Conservation (phyloP, 2,113 vertebrate species). For the Ochotona curzoniae region DNA sequence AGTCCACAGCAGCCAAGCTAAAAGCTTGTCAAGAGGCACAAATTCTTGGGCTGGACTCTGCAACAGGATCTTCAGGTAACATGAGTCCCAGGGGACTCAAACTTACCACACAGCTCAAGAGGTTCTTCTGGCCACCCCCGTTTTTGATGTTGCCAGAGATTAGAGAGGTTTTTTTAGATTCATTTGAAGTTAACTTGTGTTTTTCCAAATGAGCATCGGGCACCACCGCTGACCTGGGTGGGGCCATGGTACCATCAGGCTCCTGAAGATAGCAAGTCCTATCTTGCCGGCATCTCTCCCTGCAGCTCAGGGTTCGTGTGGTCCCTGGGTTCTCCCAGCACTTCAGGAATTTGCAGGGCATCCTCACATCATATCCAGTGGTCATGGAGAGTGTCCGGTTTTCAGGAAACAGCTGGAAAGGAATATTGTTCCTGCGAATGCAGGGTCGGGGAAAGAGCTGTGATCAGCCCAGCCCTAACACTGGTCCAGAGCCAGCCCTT, state of each 20-base stretch:
- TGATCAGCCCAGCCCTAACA: accelerated
- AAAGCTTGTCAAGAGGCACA: not conserved
- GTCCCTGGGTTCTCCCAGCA: not conserved
- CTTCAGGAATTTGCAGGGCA: not conserved
- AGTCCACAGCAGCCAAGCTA: not conserved
- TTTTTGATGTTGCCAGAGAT: not conserved
- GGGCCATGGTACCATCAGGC: not conserved
- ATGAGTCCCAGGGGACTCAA: not conserved
- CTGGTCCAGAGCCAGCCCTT: not conserved
- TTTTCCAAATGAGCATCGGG: not conserved
- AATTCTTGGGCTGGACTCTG: not conserved
- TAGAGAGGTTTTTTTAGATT: no score
- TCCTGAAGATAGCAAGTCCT: accelerated
- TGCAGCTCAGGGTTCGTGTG: accelerated
- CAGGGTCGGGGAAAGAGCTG: not conserved
- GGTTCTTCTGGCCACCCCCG: not conserved
- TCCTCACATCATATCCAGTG: not conserved
- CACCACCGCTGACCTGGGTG: accelerated
- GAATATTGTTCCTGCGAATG: not conserved
- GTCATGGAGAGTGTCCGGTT: accelerated
- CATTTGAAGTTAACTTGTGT: not conserved
- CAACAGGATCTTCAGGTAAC: not conserved
- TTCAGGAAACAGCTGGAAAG: not conserved
- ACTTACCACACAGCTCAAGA: not conserved
- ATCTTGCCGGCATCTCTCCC: not conserved